Evolutionary conservation across 2,113 vertebrate species (phyloP), one percentile per base, ranked within the genome.

Genomic region (Lycaon pictus): DNA sequence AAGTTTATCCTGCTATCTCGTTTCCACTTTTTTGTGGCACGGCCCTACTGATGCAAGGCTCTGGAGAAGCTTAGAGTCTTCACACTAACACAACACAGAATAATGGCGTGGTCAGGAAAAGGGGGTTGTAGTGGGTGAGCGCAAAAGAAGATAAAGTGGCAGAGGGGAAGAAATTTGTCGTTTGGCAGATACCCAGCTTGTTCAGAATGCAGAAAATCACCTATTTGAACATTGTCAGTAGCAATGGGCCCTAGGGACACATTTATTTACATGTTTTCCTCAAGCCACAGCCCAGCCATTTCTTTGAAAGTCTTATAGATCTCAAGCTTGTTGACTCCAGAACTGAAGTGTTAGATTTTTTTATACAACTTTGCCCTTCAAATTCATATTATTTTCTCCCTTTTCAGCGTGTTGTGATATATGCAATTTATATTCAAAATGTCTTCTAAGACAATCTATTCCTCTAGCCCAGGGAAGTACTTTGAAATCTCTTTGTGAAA

Each of bases 341-440:
- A 74, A 67, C 29, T 10, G 37, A 95, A 88, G 35, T 13, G 23
- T 55, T 71, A 82, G 37, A 22, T 81, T 93, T 63, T 76, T 76
- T 92, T 76, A 81, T 81, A 37, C 19, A 11, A 7, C 1, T 11
- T 43, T 88, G 63, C 43, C 58, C 85, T 92, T 88, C 93, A 92
- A 35, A 51, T 83, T 90, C 83, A 56, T 72, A 62, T 51, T 25
- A 35, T 69, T 8, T 19, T 85, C 71, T 97, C 90, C n/a, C 76
- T 87, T 80, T 91, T 79, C 71, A 56, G 29, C 25, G 60, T 37
- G 60, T 87, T 3, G 11, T 5, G 48, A 15, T 22, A 53, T 55
- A 65, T 17, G 17, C 10, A 2, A 56, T 92, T 96, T 29, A 27
- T 71, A 82, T 93, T 56, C 82, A 67, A 56, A 88, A 67, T 8